These are phyloP conservation scores for Monochamus saltuarius DNA, from an alignment of 1,140 invertebrate species.

Conservation along the genomic window DNA sequence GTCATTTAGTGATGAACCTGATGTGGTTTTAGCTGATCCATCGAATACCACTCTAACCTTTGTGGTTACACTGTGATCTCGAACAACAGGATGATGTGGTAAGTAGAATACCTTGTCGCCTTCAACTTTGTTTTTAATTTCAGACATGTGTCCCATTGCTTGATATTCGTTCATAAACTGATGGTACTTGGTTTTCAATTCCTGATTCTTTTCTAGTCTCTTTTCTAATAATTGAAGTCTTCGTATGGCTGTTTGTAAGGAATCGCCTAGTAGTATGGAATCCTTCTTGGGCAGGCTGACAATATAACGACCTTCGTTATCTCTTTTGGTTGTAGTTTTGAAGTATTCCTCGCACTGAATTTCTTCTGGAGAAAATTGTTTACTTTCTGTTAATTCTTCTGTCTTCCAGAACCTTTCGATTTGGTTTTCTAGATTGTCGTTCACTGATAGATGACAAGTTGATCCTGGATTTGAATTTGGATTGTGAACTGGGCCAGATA, in stretches of 20 bases:
- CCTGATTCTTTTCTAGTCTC: too few species aligned
- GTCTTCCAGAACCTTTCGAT: conserved; percentile 9
- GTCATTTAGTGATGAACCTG: conserved; percentile 48
- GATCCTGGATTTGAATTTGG: not conserved
- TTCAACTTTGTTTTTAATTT: conserved; percentile 1
- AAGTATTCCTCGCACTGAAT: conserved; percentile 3
- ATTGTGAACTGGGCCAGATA: not conserved
- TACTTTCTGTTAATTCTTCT: not conserved
- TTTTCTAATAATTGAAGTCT: too few species aligned
- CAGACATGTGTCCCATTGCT: not conserved
- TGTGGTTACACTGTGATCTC: conserved; percentile 29
- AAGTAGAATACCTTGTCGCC: conserved; percentile 35
- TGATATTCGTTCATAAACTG: not conserved
- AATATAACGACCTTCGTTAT: conserved; percentile 6
- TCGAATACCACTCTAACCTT: conserved; percentile 35
- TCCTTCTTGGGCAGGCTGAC: conserved; percentile 10
- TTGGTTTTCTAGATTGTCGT: not conserved
- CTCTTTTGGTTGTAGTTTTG: conserved; percentile 2
- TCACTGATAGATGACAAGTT: conserved; percentile 2
- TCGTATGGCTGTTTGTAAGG: too few species aligned
- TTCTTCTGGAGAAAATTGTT: conserved; percentile 2
- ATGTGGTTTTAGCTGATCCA: conserved; percentile 15
- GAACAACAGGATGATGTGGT: conserved; percentile 45
- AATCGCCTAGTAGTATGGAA: not conserved
- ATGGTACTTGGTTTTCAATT: too few species aligned